phyloP scores from a whole-genome alignment of 2,888 invertebrate genomes.

The Drosophila conformis region DNA sequence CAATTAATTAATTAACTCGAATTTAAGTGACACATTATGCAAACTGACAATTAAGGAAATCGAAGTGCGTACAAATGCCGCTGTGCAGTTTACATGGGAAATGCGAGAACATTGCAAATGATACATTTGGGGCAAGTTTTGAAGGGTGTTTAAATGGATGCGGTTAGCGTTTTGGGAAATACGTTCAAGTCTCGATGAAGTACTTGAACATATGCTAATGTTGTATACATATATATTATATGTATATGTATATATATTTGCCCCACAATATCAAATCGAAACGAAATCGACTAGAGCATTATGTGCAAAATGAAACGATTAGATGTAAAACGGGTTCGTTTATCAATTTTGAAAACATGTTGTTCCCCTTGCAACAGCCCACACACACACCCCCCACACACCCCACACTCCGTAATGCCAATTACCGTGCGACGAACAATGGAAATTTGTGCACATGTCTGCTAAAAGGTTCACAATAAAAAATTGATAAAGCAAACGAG shows the following conservation, averaged over 20 bases:
- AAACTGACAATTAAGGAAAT: slow-evolving; percentile 16
- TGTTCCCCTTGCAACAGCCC: not conserved
- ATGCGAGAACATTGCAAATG: not conserved
- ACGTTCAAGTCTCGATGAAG: too few relatives aligned
- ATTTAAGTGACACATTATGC: slow-evolving; percentile 8
- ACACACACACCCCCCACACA: too few relatives aligned
- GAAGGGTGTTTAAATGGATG: not conserved
- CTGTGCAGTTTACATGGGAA: not conserved
- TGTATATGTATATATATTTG: too few relatives aligned
- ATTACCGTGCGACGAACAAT: slow-evolving; percentile 44
- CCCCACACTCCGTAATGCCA: not conserved
- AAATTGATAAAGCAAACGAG: slow-evolving; percentile 44
- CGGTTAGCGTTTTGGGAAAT: not conserved
- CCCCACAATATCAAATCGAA: not conserved
- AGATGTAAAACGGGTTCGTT: slow-evolving; percentile 1
- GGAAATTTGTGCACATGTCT: slow-evolving; percentile 56
- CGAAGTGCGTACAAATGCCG: not conserved
- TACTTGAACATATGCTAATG: not conserved
- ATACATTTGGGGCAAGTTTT: not conserved
- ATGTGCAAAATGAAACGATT: not conserved
- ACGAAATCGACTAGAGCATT: not conserved
- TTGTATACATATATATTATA: too few relatives aligned
- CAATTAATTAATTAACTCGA: slow-evolving; percentile 29
- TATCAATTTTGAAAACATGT: slow-evolving; percentile 15
- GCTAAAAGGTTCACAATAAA: slow-evolving; percentile 38